Conservation (phyloP, 2,888 invertebrate genomes). For the Drosophila ezoana region DNA sequence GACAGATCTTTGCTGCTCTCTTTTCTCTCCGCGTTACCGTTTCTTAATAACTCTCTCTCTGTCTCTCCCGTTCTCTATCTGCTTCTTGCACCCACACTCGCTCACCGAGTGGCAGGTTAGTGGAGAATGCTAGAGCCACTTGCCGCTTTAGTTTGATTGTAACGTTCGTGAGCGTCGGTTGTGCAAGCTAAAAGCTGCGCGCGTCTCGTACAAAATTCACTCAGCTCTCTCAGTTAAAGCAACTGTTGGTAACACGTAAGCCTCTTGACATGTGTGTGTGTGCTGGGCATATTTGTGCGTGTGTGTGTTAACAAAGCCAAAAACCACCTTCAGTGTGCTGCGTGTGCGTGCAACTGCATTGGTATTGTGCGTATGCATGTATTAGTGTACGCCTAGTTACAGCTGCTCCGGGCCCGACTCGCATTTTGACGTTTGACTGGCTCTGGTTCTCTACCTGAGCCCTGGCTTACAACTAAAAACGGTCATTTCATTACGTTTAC, state of each 20-base stretch:
- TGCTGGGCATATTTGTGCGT: background rate
- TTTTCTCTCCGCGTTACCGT: background rate
- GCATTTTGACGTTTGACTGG: constrained; percentile 60
- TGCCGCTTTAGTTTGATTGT: constrained; percentile 62
- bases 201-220: constrained; percentile 51
- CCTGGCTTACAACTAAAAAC: constrained; percentile 67
- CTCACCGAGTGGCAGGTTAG: constrained; percentile 19
- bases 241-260: constrained; percentile 51
- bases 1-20: background rate
- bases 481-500: constrained; percentile 76
- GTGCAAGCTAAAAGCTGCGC: constrained; percentile 63
- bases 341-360: constrained; percentile 31
- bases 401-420: constrained; percentile 22
- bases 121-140: constrained; percentile 21
- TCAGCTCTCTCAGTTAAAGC: constrained; percentile 59
- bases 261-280: constrained; percentile 22
- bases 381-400: constrained; percentile 43
- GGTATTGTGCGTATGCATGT: constrained; percentile 39
- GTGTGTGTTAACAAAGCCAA: constrained; percentile 45
- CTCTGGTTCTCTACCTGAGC: constrained; percentile 48
- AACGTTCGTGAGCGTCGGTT: constrained; percentile 65
- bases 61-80: background rate
- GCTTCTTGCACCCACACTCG: constrained; percentile 33
- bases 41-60: background rate
- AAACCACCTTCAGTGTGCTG: constrained; percentile 32